phyloP scores from a whole-genome alignment of 2,888 invertebrate genomes.

The Tetragonula carbonaria region DNA sequence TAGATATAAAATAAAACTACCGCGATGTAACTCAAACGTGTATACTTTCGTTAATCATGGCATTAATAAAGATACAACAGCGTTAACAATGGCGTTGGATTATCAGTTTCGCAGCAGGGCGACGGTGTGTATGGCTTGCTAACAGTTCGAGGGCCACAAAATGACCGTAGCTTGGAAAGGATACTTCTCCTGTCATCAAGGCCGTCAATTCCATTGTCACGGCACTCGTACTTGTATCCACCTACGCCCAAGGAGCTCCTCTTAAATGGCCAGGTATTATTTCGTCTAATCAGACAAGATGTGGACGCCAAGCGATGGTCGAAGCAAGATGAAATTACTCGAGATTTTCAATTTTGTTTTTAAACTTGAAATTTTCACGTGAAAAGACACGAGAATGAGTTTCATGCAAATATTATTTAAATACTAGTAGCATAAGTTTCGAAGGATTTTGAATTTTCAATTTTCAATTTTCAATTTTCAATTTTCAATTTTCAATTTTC shows the following conservation, averaged over 20 bases:
- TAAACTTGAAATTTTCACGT: not conserved
- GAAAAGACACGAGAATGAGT: not conserved
- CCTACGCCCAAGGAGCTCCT: slow-evolving; percentile 82
- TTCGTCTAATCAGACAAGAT: slow-evolving; percentile 36
- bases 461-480: not conserved
- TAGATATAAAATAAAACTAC: not conserved
- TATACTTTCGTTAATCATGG: slow-evolving; percentile 5
- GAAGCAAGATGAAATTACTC: not conserved
- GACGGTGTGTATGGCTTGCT: slow-evolving; percentile 87
- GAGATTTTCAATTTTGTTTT: not conserved
- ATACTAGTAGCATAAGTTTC: not conserved
- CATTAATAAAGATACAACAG: slow-evolving; percentile 6
- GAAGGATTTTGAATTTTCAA: not conserved
- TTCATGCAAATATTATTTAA: not conserved
- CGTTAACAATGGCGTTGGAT: slow-evolving; percentile 29
- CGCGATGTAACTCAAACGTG: not conserved
- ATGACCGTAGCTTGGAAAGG: slow-evolving; percentile 83
- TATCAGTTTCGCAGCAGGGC: slow-evolving; percentile 86
- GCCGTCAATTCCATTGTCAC: slow-evolving; percentile 86
- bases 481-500: too few species aligned
- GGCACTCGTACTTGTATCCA: slow-evolving; percentile 78
- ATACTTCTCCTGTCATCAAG: slow-evolving; percentile 86
- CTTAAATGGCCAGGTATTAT: slow-evolving; percentile 83
- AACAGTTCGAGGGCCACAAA: slow-evolving; percentile 85
- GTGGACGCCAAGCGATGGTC: too few species aligned